phyloP scores from a whole-genome alignment of 2,797 vertebrate genomes.

The Gymnocypris eckloni region DNA sequence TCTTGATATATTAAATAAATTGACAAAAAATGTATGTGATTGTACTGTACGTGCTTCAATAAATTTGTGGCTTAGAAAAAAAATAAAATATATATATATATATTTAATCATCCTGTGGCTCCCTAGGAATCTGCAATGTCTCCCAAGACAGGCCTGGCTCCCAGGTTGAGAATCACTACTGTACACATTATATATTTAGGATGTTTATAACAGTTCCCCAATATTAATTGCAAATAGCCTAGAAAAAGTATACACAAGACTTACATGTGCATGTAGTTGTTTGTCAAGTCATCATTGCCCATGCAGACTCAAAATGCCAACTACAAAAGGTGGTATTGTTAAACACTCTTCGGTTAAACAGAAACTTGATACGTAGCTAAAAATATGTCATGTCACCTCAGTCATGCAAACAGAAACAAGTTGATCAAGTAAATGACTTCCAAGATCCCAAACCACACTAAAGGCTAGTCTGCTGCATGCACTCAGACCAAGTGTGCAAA shows the following conservation, averaged over 20 bases:
- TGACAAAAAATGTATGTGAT: not conserved
- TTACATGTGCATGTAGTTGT: conserved; percentile 1
- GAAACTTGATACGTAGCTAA: not conserved
- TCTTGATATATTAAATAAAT: not conserved
- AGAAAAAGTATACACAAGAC: not conserved
- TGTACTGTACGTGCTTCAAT: not conserved
- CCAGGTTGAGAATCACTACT: conserved; percentile 7
- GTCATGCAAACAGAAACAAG: conserved; percentile 33
- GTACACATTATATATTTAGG: not conserved
- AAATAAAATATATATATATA: not conserved
- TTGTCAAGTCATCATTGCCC: not conserved
- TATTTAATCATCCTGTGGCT: not conserved
- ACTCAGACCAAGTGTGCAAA: conserved; percentile 23
- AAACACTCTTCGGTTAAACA: conserved; percentile 23
- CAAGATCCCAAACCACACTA: conserved; percentile 28
- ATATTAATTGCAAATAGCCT: not conserved
- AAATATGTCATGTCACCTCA: not conserved
- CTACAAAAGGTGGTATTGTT: not conserved
- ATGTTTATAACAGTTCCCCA: not conserved
- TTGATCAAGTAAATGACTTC: not conserved
- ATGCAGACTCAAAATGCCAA: conserved; percentile 11
- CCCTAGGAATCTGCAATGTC: not conserved
- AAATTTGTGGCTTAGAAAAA: not conserved
- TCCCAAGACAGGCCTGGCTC: not conserved
- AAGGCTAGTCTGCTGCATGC: conserved; percentile 7